A percentile compares a stretch with the other conserved stretches of the same genome.
Evolutionary conservation across 2,797 vertebrate genomes (phyloP).

Genomic region (Rhincodon typus): DNA sequence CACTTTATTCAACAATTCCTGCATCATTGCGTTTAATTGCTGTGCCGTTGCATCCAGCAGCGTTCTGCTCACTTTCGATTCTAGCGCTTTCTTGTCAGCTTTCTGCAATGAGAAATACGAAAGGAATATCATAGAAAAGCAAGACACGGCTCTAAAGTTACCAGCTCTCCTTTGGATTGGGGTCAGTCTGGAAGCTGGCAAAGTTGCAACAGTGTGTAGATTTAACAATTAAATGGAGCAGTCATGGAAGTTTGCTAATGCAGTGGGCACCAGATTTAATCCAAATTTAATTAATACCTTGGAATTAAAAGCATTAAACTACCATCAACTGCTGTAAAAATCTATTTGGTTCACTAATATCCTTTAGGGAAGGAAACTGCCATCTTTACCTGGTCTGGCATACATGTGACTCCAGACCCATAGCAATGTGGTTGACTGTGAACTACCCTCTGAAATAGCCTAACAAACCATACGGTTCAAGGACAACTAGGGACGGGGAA

Average conservation of each 20-base stretch:
- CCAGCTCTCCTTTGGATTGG: background rate
- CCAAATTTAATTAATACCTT: too few species aligned
- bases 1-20: slow-evolving; percentile 50
- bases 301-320: too few species aligned
- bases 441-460: too few species aligned
- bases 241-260: background rate
- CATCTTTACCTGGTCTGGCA: too few species aligned
- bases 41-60: slow-evolving; percentile 45
- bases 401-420: too few species aligned
- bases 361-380: too few species aligned
- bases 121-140: background rate
- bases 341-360: too few species aligned
- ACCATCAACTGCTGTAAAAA: too few species aligned
- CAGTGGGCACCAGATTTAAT: too few species aligned
- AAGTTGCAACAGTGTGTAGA: background rate
- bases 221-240: background rate
- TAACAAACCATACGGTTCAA: too few species aligned
- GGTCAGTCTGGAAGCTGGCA: background rate
- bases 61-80: slow-evolving; percentile 45
- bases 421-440: too few species aligned
- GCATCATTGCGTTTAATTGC: slow-evolving; percentile 50
- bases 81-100: slow-evolving; percentile 47
- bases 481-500: too few species aligned
- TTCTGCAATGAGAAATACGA: slow-evolving; percentile 47
- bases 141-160: background rate